A percentile compares a stretch with the other conserved stretches of the same genome.
Evolutionary conservation across 2,797 vertebrate genomes (phyloP).

Genomic region (Acridotheres tristis): DNA sequence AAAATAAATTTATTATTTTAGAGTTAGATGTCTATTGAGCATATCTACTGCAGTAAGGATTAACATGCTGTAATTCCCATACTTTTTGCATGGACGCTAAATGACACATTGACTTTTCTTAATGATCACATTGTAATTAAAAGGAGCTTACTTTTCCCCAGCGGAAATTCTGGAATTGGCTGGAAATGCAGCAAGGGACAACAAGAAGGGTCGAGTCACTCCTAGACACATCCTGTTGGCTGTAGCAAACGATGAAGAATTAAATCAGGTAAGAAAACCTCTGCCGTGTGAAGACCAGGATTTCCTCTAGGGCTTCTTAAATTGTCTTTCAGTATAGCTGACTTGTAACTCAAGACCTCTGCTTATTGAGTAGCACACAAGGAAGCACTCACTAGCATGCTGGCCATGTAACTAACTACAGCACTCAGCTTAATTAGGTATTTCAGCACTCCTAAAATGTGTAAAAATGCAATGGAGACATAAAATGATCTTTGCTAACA

Average conservation of each 20-base stretch:
- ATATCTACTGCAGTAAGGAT: neutral
- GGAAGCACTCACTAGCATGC: neutral
- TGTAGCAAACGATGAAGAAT: conserved; percentile 96
- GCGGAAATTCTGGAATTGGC: conserved; percentile 98
- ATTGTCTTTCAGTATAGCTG: conserved; percentile 26
- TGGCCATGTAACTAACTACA: neutral
- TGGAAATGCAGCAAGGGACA: conserved; percentile 97
- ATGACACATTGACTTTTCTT: neutral
- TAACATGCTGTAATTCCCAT: neutral
- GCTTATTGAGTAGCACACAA: neutral
- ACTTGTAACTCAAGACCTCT: conserved; percentile 38
- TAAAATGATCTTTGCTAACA: neutral
- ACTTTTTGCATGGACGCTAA: neutral
- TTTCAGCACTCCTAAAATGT: neutral
- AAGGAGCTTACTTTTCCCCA: conserved; percentile 50
- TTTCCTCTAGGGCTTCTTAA: conserved; percentile 31
- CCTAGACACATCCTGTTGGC: conserved; percentile 91
- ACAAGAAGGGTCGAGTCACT: conserved; percentile 98
- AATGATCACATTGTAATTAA: neutral
- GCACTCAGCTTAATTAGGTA: neutral
- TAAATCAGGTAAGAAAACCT: conserved; percentile 88
- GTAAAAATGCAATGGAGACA: neutral
- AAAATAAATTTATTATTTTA: neutral
- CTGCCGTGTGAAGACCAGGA: neutral
- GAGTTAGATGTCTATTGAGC: neutral